Evolutionary conservation across 2,113 vertebrate species (phyloP).

Genomic region (Psophia crepitans): DNA sequence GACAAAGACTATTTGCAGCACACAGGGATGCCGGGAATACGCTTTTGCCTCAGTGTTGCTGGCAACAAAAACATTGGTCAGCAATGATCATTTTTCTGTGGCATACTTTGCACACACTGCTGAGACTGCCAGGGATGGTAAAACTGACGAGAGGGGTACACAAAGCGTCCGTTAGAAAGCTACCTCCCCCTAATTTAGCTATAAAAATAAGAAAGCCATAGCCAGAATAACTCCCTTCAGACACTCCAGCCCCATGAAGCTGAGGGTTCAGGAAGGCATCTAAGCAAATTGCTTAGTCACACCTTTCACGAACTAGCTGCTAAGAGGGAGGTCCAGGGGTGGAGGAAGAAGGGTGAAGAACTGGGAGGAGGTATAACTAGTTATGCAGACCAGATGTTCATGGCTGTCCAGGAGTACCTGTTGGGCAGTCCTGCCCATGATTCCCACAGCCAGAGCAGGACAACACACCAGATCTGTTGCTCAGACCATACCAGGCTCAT

Average conservation of each 20-base stretch:
- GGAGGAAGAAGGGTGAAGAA: neutral
- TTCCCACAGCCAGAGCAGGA: neutral
- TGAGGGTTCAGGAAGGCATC: neutral
- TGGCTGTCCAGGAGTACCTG: neutral
- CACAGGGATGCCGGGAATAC: neutral
- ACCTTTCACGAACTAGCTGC: neutral
- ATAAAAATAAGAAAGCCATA: neutral
- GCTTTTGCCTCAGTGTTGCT: neutral
- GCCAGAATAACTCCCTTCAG: neutral
- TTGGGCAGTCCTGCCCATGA: neutral
- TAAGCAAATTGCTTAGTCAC: neutral
- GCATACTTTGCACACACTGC: neutral
- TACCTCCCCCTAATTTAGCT: neutral
- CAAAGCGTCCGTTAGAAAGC: neutral
- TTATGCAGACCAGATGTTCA: neutral
- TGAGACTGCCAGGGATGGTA: accelerated
- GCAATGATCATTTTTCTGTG: neutral
- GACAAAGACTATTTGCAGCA: neutral
- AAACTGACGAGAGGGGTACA: neutral
- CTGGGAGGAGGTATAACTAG: neutral
- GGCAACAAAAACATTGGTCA: neutral
- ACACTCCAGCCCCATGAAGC: neutral
- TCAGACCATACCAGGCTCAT: neutral
- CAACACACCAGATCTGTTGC: neutral
- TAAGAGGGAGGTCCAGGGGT: neutral